These are phyloP conservation scores for Poecilobothrus nobilitatus DNA, from an alignment of 2,888 invertebrate species.

Conservation along the genomic window DNA sequence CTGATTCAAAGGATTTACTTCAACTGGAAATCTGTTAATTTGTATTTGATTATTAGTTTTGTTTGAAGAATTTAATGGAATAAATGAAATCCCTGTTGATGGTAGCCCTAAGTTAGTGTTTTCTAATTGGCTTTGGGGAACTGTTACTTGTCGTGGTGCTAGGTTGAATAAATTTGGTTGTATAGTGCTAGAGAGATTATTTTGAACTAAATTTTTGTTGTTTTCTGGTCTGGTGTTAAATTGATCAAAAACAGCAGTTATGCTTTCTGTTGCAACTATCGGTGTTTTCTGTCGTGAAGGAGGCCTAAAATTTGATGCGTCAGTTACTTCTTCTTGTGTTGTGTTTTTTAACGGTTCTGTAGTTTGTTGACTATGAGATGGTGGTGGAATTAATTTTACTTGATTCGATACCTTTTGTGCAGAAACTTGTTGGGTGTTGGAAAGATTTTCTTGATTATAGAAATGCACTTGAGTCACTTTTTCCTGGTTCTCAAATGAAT, in stretches of 20 bases:
- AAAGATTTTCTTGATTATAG: no score
- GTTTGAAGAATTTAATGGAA: background rate
- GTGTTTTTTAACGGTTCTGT: no score
- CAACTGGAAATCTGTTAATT: background rate
- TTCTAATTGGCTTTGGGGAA: background rate
- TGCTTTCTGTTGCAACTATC: background rate
- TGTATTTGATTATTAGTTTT: background rate
- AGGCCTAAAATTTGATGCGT: conserved; percentile 11
- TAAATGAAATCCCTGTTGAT: background rate
- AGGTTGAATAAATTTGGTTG: background rate
- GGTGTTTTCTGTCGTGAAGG: background rate
- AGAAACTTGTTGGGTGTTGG: background rate
- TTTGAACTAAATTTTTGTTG: background rate
- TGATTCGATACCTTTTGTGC: background rate
- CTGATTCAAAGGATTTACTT: background rate
- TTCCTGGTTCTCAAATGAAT: no score
- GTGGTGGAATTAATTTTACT: no score
- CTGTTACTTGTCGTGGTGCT: background rate
- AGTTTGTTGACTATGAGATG: no score
- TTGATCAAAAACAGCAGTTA: background rate
- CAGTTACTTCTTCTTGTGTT: no score
- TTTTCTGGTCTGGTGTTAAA: background rate
- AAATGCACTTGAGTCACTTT: no score
- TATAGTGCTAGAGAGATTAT: background rate
- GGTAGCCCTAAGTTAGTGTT: background rate